Evolutionary conservation across 2,113 vertebrate species (phyloP).

Genomic region (Psilopsiagon aurifrons): DNA sequence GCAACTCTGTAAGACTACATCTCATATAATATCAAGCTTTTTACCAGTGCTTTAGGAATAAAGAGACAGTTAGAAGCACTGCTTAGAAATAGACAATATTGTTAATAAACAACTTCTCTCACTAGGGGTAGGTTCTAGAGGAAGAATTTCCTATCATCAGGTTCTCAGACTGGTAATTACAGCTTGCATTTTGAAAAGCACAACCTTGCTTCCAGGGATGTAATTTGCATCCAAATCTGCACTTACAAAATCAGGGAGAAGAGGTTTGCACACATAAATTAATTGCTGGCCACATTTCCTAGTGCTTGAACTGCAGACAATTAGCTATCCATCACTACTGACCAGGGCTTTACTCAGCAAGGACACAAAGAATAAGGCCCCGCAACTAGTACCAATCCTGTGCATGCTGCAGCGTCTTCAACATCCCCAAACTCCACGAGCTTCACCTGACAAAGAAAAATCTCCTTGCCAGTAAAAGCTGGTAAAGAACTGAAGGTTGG

Average conservation of each 20-base stretch:
- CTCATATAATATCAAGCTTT: neutral
- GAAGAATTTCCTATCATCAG: slow-evolving; percentile 20
- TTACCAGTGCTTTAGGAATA: slow-evolving; percentile 7
- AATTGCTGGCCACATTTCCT: slow-evolving; percentile 6
- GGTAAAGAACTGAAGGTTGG: neutral
- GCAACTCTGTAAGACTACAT: neutral
- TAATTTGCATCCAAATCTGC: slow-evolving; percentile 57
- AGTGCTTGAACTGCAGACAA: slow-evolving; percentile 30
- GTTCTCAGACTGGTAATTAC: slow-evolving; percentile 54
- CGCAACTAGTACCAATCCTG: neutral
- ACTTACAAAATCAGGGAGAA: slow-evolving; percentile 47
- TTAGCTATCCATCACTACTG: slow-evolving; percentile 12
- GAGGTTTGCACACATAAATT: slow-evolving; percentile 41
- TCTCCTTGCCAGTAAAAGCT: neutral
- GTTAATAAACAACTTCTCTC: slow-evolving; percentile 13
- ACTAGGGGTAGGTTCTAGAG: slow-evolving; percentile 1
- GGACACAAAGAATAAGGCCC: neutral
- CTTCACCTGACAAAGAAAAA: slow-evolving; percentile 35
- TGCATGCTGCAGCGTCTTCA: neutral
- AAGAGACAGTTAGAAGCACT: neutral
- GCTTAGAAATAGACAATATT: slow-evolving; percentile 14
- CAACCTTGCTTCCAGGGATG: slow-evolving; percentile 15
- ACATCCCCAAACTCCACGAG: neutral
- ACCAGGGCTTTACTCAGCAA: neutral
- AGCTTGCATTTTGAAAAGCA: slow-evolving; percentile 44